These are phyloP conservation scores for Apamea anceps DNA, from an alignment of 2,888 invertebrate species.

Conservation along the genomic window DNA sequence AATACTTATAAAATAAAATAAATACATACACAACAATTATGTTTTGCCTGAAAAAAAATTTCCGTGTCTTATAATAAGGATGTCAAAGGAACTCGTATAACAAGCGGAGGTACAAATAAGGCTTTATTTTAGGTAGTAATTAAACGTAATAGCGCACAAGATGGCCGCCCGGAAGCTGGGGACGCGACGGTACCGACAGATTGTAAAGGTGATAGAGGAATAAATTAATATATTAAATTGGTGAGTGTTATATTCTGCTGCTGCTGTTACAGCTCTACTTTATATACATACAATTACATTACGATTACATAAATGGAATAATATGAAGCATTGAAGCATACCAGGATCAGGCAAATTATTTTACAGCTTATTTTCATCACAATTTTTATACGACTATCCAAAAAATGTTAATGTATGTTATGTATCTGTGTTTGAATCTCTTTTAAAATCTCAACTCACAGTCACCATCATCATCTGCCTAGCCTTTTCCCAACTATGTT, in stretches of 20 bases:
- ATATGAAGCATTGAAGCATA: not conserved
- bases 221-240: slow-evolving; percentile 20
- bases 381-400: not conserved
- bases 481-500: too few relatives aligned
- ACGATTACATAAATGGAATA: too few relatives aligned
- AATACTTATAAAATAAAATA: not conserved
- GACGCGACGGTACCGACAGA: slow-evolving; percentile 64
- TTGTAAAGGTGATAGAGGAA: slow-evolving; percentile 33
- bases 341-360: not conserved
- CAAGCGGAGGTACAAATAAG: slow-evolving; percentile 48
- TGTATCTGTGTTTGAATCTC: too few relatives aligned
- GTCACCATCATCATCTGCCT: too few relatives aligned
- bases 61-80: not conserved
- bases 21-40: not conserved
- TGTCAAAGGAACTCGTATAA: not conserved
- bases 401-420: too few relatives aligned
- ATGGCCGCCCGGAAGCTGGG: slow-evolving; percentile 81
- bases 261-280: not conserved
- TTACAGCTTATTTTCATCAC: not conserved
- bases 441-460: too few relatives aligned
- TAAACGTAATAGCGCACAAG: slow-evolving; percentile 85
- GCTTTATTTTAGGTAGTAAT: slow-evolving; percentile 78
- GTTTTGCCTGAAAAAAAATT: not conserved
- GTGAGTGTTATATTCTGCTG: not conserved
- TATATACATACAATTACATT: not conserved